Evolutionary conservation across 1,140 invertebrate species (phyloP).

Genomic region (Episyrphus balteatus): DNA sequence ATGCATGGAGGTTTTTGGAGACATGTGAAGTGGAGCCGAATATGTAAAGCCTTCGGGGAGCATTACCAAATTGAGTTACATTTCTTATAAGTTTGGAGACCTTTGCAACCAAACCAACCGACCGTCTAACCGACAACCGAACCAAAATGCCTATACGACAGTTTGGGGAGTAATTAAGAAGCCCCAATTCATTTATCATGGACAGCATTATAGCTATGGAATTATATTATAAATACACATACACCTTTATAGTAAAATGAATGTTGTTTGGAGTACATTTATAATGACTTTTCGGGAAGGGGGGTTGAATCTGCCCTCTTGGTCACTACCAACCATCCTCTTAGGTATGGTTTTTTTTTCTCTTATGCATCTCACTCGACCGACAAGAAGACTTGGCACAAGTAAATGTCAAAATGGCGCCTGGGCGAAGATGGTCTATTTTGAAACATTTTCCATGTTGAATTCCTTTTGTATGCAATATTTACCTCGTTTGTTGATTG

Average conservation of each 20-base stretch:
- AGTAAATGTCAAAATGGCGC: too few relatives aligned
- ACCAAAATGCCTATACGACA: conserved; percentile 12
- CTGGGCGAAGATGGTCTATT: too few relatives aligned
- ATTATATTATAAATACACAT: not conserved
- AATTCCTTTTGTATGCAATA: conserved; percentile 1
- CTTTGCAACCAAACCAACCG: not conserved
- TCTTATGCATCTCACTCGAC: too few relatives aligned
- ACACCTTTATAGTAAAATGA: not conserved
- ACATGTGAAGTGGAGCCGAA: not conserved
- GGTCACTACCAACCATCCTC: too few relatives aligned
- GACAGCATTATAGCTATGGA: conserved; percentile 5
- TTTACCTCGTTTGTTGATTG: conserved; percentile 14
- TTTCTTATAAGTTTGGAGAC: conserved; percentile 4
- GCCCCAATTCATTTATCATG: conserved; percentile 15
- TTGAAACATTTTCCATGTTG: too few relatives aligned
- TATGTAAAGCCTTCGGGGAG: conserved; percentile 2
- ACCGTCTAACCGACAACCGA: not conserved
- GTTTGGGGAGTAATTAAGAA: conserved; percentile 15
- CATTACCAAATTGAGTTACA: conserved; percentile 9
- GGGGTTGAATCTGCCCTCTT: not conserved
- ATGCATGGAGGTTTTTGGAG: too few relatives aligned
- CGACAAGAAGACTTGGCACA: too few relatives aligned
- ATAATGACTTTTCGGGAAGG: not conserved
- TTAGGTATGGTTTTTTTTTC: too few relatives aligned
- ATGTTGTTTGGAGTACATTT: too few relatives aligned